Evolutionary conservation across 23 tunicate genomes (phyloP), one percentile per base, ranked within the genome.

Genomic region (Styela clava): DNA sequence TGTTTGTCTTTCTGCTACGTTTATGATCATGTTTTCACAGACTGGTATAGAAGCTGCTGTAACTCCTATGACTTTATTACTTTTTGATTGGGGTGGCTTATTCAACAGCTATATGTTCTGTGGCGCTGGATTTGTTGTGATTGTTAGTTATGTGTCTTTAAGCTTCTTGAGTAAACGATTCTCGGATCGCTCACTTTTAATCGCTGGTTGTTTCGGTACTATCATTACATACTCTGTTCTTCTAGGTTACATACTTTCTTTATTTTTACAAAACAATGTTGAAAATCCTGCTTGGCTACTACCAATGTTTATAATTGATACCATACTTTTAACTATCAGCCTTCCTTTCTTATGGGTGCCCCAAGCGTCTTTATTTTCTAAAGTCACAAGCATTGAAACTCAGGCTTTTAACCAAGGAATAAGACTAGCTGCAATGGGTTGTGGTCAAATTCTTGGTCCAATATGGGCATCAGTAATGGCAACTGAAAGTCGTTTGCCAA

Each of bases 41-140:
- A 91, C 97, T 34, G 97, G 90, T 5, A 62, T 85, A 34, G 97
- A 91, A 78, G 86, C 97, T 32, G 33, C 89, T 73, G 56, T 83
- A 16, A 91, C 97, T 21, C 97, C 97, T 56, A 79, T 91, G 31
- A 91, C 91, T 25, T 16, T 26, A 18, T 33, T 82, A 67, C 52
- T 86, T 65, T 91, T 91, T 28, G 30, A 79, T 27, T 91, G 97
- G 97, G 84, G 82, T 2, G 84, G 82, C 34, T 36, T 83, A 16
- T 76, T 69, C 31, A 91, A 91, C 91, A 91, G 97, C 61, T 63
- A 83, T 22, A 81, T 86, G 56, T 91, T 82, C 69, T 72, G 78
- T 70, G 87, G 69, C 2, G 90, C 87, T 7, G 97, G 90, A 9
- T 52, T 86, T 22, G 44, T 79, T 72, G 90, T 91, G 24, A 37